These are phyloP conservation scores for Varanus komodoensis DNA, from an alignment of 2,113 vertebrate genomes.

Conservation along the genomic window DNA sequence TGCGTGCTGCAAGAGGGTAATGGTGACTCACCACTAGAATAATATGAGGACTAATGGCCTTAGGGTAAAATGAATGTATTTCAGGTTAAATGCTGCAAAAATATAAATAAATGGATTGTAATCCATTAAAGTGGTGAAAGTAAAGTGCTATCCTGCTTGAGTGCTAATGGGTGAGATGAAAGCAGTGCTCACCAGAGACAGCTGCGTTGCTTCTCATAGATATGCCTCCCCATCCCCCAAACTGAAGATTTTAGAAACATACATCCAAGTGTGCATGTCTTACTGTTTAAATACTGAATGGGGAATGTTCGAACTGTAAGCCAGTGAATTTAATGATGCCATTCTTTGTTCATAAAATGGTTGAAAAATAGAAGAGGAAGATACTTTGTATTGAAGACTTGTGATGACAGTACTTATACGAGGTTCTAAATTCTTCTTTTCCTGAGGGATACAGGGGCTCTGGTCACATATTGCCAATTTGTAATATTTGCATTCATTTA, in stretches of 20 bases:
- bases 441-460: neutral
- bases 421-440: too few species aligned
- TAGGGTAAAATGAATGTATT: neutral
- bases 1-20: neutral
- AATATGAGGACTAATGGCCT: slow-evolving; percentile 21
- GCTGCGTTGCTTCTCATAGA: neutral
- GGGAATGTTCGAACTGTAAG: neutral
- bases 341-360: neutral
- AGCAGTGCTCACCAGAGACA: neutral
- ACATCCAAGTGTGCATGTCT: neutral
- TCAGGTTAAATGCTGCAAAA: slow-evolving; percentile 18
- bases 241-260: neutral
- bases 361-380: neutral
- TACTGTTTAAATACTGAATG: neutral
- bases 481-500: neutral
- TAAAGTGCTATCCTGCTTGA: neutral
- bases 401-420: too few species aligned
- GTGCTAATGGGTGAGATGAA: neutral
- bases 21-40: neutral
- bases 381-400: neutral
- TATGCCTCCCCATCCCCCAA: neutral
- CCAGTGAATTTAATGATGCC: neutral
- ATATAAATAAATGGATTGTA: neutral
- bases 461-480: neutral
- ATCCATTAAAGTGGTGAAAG: slow-evolving; percentile 1